Evolutionary conservation across 2,113 vertebrate species (phyloP).

Genomic region (Neodon shergylaensis): DNA sequence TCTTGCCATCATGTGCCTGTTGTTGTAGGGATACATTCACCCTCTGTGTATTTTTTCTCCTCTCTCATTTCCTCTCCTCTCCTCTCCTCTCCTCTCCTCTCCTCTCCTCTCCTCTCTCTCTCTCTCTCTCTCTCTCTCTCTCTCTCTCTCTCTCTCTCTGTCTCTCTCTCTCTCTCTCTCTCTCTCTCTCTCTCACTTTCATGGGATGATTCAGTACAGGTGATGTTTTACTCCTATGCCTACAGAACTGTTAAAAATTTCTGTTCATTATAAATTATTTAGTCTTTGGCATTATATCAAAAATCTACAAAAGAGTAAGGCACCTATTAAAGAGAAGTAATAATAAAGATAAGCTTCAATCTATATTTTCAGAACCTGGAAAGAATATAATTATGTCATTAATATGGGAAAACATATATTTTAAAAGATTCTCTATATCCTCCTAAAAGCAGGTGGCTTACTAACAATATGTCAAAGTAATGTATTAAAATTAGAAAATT

Average conservation of each 20-base stretch:
- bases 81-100: too few species aligned
- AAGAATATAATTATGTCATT: not conserved
- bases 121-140: not conserved
- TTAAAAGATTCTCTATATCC: not conserved
- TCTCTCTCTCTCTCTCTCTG: too few species aligned
- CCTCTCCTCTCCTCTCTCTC: not conserved
- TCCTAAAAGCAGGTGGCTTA: not conserved
- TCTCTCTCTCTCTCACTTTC: not conserved
- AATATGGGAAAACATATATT: slow-evolving; percentile 26
- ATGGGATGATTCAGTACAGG: not conserved
- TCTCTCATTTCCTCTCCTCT: not conserved
- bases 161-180: too few species aligned
- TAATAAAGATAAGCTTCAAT: not conserved
- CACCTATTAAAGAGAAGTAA: not conserved
- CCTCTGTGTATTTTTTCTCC: too few species aligned
- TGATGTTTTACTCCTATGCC: not conserved
- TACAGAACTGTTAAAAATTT: not conserved
- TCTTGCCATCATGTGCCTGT: not conserved
- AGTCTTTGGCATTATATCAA: not conserved
- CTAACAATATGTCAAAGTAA: not conserved
- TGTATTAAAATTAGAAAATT: slow-evolving; percentile 40
- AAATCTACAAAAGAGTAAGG: not conserved
- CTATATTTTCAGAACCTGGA: not conserved
- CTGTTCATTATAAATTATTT: not conserved
- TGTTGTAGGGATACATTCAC: not conserved